Percentiles rank a stretch among this genome's conserved stretches.
Conservation (phyloP, 2,888 invertebrate genomes). For the Stenodera caucasica region DNA sequence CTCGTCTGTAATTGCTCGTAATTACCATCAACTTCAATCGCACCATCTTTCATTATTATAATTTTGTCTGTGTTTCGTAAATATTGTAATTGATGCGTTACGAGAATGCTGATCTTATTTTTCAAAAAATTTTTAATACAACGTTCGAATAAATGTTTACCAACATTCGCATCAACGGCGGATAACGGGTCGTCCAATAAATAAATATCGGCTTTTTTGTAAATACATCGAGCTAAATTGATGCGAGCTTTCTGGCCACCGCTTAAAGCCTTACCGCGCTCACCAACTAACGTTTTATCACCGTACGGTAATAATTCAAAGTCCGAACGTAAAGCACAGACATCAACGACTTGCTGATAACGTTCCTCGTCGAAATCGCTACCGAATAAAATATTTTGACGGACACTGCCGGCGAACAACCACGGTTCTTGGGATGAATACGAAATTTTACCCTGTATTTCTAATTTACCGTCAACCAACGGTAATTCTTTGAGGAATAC, state of each 20-base stretch:
- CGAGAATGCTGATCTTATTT: slow-evolving; percentile 73
- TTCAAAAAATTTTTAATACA: slow-evolving; percentile 69
- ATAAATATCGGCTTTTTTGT: slow-evolving; percentile 83
- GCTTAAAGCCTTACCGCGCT: slow-evolving; percentile 75
- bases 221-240: slow-evolving; percentile 84
- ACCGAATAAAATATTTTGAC: slow-evolving; percentile 93
- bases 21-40: slow-evolving; percentile 57
- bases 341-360: slow-evolving; percentile 68
- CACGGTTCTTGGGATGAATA: slow-evolving; percentile 90
- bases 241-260: slow-evolving; percentile 89
- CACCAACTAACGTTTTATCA: slow-evolving; percentile 83
- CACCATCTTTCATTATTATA: slow-evolving; percentile 55
- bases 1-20: slow-evolving; percentile 56
- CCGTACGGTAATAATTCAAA: slow-evolving; percentile 77
- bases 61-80: slow-evolving; percentile 57
- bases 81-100: slow-evolving; percentile 77
- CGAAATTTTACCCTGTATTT: slow-evolving; percentile 70
- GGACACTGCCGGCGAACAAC: slow-evolving; percentile 79
- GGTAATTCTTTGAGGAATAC: slow-evolving; percentile 74
- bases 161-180: slow-evolving; percentile 92
- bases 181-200: slow-evolving; percentile 89
- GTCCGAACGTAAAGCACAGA: slow-evolving; percentile 74
- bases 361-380: slow-evolving; percentile 66
- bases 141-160: slow-evolving; percentile 83
- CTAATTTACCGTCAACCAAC: slow-evolving; percentile 65